A percentile compares a stretch with the other conserved stretches of the same genome.
Conservation (phyloP, 2,113 vertebrate species). For the Tyrannus savana region DNA sequence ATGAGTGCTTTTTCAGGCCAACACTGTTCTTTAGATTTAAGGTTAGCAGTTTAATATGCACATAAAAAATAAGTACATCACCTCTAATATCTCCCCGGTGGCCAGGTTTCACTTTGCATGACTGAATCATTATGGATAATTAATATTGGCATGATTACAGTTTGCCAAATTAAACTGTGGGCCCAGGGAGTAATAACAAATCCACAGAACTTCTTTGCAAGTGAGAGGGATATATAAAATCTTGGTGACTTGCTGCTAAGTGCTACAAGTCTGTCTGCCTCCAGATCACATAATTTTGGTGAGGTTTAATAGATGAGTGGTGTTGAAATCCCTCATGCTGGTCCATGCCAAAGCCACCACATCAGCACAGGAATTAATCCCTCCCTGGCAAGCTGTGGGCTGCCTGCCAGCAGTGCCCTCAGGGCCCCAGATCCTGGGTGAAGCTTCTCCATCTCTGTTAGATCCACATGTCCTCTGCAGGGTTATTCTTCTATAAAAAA, state of each 20-base stretch:
- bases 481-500: not conserved
- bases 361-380: not conserved
- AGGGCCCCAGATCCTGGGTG: accelerated
- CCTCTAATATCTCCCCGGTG: not conserved
- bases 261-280: not conserved
- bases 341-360: not conserved
- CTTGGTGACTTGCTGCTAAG: not conserved
- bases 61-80: slow-evolving; percentile 38
- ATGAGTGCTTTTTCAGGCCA: slow-evolving; percentile 41
- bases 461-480: not conserved
- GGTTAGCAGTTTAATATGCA: slow-evolving; percentile 27
- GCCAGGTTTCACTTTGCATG: slow-evolving; percentile 19
- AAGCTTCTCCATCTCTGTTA: not conserved
- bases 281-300: not conserved
- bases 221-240: accelerated
- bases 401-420: not conserved
- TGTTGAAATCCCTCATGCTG: not conserved
- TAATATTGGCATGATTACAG: slow-evolving; percentile 31
- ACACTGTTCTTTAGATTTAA: slow-evolving; percentile 26
- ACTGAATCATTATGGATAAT: slow-evolving; percentile 20
- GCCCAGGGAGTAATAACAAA: not conserved
- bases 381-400: not conserved
- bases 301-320: not conserved
- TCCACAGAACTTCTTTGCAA: not conserved
- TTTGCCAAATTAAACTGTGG: not conserved